Percentiles rank a stretch among this genome's conserved stretches.
phyloP scores from a whole-genome alignment of 1,140 invertebrate species.

The Halesus radiatus region DNA sequence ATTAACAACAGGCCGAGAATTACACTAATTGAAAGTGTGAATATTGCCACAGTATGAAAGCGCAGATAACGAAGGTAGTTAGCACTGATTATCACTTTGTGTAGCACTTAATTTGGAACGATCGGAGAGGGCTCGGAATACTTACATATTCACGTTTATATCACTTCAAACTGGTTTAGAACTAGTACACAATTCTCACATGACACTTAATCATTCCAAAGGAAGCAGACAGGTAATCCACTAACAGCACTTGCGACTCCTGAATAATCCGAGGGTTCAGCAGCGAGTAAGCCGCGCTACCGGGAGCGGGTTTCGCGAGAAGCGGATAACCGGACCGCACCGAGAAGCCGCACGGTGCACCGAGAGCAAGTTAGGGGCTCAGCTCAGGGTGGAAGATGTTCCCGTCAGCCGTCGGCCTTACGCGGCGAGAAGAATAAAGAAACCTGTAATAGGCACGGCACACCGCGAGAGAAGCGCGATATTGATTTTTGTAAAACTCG shows the following conservation, averaged over 20 bases:
- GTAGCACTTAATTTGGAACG: constrained; percentile 31
- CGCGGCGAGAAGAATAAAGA: constrained; percentile 47
- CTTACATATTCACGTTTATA: constrained; percentile 26
- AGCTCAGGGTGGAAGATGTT: background rate
- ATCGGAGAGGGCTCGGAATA: constrained; percentile 12
- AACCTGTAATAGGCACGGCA: constrained; percentile 50
- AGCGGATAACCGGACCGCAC: too few relatives aligned
- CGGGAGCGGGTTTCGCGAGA: too few relatives aligned
- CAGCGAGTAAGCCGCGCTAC: background rate
- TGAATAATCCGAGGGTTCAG: constrained; percentile 8
- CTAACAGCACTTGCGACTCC: background rate
- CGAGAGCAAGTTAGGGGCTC: too few relatives aligned
- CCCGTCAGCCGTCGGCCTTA: constrained; percentile 6
- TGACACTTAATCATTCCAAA: constrained; percentile 23
- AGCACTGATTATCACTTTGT: constrained; percentile 28
- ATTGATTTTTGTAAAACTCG: constrained; percentile 50
- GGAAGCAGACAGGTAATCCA: constrained; percentile 18
- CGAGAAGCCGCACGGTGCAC: too few relatives aligned
- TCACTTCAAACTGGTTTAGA: constrained; percentile 16
- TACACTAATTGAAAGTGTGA: background rate
- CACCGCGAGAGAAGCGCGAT: constrained; percentile 47
- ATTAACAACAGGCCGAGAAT: constrained; percentile 11
- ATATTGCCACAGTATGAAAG: constrained; percentile 26
- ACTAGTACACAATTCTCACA: constrained; percentile 21
- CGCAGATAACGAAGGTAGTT: constrained; percentile 15